phyloP scores from a whole-genome alignment of 2,113 vertebrate species.

The Felis chaus region DNA sequence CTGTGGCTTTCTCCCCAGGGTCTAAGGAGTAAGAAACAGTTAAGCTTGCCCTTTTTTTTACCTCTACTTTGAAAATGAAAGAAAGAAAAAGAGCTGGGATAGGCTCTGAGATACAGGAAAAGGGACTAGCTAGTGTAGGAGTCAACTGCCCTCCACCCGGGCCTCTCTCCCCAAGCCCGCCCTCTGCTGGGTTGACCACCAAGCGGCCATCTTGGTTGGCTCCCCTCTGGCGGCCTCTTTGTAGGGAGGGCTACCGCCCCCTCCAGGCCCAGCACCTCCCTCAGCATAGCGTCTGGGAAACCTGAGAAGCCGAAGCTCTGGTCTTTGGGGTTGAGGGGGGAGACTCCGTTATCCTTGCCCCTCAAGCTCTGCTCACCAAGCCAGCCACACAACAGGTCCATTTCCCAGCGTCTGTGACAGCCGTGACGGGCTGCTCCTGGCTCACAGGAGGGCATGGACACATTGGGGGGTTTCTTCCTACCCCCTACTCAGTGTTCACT shows the following conservation, averaged over 20 bases:
- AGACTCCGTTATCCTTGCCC: neutral
- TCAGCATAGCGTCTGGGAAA: neutral
- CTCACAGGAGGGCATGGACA: neutral
- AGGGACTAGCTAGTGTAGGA: neutral
- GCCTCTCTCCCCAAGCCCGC: neutral
- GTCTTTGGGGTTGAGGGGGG: neutral
- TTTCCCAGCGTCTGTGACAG: accelerated
- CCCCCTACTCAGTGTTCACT: accelerated
- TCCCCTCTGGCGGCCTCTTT: neutral
- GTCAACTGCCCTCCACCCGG: accelerated
- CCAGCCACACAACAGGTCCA: accelerated
- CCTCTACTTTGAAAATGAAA: neutral
- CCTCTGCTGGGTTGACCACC: neutral
- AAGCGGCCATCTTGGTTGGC: neutral
- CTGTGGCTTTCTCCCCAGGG: accelerated
- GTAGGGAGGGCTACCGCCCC: neutral
- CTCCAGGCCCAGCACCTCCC: neutral
- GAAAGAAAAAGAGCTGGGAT: neutral
- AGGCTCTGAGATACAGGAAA: neutral
- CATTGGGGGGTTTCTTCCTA: accelerated
- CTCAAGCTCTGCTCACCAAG: neutral
- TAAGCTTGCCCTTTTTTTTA: neutral
- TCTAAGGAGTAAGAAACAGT: neutral
- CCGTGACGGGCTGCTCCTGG: accelerated
- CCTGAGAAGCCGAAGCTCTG: neutral